Conservation (phyloP, 1,140 invertebrate species). For the Drosophila persimilis region DNA sequence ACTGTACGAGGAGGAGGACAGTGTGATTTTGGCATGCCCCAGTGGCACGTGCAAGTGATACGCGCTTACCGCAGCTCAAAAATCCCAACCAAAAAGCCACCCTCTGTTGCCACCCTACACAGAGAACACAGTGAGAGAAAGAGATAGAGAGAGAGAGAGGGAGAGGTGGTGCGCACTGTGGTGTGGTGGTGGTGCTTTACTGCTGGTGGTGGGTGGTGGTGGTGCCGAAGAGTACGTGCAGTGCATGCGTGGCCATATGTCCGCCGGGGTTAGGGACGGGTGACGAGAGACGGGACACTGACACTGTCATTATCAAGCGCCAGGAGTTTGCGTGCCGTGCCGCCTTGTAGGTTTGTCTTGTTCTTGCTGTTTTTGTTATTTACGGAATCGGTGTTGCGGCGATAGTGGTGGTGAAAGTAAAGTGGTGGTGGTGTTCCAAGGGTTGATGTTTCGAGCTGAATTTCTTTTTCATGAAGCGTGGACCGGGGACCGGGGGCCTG, state of each 20-base stretch:
- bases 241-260: conserved; percentile 74
- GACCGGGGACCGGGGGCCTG: not conserved
- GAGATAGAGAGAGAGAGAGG: not conserved
- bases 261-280: not conserved
- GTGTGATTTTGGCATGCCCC: conserved; percentile 16
- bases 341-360: conserved; percentile 17
- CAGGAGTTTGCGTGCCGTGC: conserved; percentile 63
- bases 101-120: not conserved
- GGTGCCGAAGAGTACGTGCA: conserved; percentile 46
- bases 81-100: conserved; percentile 31
- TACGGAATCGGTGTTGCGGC: too few relatives aligned
- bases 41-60: conserved; percentile 65
- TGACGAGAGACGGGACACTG: conserved; percentile 10
- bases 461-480: too few relatives aligned
- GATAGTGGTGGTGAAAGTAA: too few relatives aligned
- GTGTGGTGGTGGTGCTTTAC: conserved; percentile 20
- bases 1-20: conserved; percentile 25
- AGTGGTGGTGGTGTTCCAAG: too few relatives aligned
- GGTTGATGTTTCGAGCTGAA: too few relatives aligned
- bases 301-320: conserved; percentile 20
- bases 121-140: too few relatives aligned
- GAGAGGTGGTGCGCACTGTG: conserved; percentile 4
- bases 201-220: conserved; percentile 28
- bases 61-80: conserved; percentile 39
- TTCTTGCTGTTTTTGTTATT: conserved; percentile 4